Conservation (phyloP, 1,140 invertebrate genomes). For the Cotesia glomerata region DNA sequence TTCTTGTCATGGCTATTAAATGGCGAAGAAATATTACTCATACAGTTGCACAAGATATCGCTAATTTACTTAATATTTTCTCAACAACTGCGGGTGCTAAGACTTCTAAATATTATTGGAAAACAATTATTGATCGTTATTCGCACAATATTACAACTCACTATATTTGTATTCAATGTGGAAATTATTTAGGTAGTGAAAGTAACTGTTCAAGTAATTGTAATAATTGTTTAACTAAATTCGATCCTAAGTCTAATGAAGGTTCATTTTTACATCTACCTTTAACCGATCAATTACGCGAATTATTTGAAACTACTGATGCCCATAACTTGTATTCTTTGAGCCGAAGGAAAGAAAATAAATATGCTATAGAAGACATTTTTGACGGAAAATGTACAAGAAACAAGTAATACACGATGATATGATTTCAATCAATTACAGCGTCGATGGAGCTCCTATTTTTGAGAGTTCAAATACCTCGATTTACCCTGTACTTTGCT, state of each 20-base stretch:
- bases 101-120: not conserved
- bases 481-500: constrained; percentile 32
- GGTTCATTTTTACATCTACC: constrained; percentile 14
- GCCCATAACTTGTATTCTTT: constrained; percentile 12
- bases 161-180: not conserved
- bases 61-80: not conserved
- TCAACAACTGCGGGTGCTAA: not conserved
- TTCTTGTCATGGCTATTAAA: constrained; percentile 4
- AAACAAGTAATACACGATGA: not conserved
- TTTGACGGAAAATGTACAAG: constrained; percentile 32
- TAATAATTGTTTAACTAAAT: not conserved
- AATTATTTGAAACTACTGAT: constrained; percentile 14
- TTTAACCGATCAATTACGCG: constrained; percentile 1
- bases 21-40: not conserved
- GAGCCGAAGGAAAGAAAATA: constrained; percentile 16
- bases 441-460: constrained; percentile 32
- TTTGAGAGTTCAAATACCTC: constrained; percentile 32
- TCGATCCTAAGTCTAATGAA: not conserved
- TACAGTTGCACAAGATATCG: not conserved
- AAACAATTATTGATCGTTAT: not conserved
- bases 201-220: not conserved
- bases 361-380: constrained; percentile 32
- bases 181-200: not conserved
- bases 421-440: constrained; percentile 30
- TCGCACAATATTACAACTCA: not conserved